Conservation (phyloP, 1,140 invertebrate species). For the Trinorchestia longiramus region DNA sequence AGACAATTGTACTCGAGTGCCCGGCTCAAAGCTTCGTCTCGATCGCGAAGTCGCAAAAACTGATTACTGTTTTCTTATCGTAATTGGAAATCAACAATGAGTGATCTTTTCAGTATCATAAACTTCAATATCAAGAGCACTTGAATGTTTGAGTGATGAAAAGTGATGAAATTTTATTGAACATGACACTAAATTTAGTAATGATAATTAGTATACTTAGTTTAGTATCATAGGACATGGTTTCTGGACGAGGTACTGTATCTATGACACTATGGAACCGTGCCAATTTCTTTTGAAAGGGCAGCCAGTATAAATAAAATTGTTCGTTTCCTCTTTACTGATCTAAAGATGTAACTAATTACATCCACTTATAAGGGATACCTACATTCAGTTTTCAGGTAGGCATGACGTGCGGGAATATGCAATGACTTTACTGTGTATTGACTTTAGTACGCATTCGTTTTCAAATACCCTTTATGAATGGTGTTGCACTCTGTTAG, state of each 20-base stretch:
- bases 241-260: background rate
- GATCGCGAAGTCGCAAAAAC: background rate
- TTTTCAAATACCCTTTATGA: no score
- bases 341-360: background rate
- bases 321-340: background rate
- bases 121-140: background rate
- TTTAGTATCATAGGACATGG: background rate
- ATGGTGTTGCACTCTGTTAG: no score
- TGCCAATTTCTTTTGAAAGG: background rate
- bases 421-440: background rate
- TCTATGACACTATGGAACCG: background rate
- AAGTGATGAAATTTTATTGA: background rate
- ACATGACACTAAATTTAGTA: background rate
- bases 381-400: background rate
- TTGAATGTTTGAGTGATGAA: background rate
- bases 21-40: background rate
- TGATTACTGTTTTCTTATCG: slow-evolving; percentile 13
- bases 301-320: background rate
- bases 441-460: no score
- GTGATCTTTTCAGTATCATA: background rate
- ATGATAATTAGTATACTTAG: background rate
- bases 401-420: background rate
- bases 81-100: slow-evolving; percentile 19
- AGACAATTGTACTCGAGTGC: background rate
- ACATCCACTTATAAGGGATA: background rate